Evolutionary conservation across 2,797 vertebrate genomes (phyloP).

Genomic region (Ficedula albicollis): DNA sequence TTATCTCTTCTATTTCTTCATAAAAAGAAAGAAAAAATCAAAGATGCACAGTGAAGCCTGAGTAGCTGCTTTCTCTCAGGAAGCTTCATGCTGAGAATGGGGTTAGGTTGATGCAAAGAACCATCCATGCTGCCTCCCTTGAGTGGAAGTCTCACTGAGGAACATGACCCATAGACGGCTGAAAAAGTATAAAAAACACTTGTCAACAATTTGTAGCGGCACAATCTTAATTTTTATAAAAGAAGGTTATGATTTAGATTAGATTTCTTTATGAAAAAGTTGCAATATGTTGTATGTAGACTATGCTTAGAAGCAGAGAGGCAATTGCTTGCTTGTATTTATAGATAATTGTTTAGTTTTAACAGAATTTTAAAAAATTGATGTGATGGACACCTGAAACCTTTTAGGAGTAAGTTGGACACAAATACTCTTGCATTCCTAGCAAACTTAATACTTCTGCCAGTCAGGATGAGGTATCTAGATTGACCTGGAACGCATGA

Average conservation of each 20-base stretch:
- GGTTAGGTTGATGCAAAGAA: not conserved
- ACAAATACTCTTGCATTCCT: not conserved
- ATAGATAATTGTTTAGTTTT: not conserved
- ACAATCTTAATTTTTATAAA: not conserved
- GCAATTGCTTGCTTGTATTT: not conserved
- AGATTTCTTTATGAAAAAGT: not conserved
- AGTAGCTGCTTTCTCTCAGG: not conserved
- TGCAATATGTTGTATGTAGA: not conserved
- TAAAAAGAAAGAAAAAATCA: not conserved
- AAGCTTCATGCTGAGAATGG: not conserved
- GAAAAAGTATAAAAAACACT: not conserved
- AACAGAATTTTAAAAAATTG: not conserved
- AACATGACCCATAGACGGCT: not conserved
- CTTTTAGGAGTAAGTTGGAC: not conserved
- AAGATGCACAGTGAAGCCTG: not conserved
- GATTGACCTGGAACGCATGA: not conserved
- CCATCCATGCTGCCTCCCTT: not conserved
- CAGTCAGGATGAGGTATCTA: not conserved
- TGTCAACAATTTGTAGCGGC: not conserved
- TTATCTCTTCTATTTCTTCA: not conserved
- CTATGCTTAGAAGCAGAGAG: not conserved
- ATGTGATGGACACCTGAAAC: not conserved
- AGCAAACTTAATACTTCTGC: not conserved
- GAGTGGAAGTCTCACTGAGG: not conserved
- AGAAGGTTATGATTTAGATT: not conserved